Evolutionary conservation across 1,140 invertebrate genomes (phyloP).

Genomic region (Cherax destructor): DNA sequence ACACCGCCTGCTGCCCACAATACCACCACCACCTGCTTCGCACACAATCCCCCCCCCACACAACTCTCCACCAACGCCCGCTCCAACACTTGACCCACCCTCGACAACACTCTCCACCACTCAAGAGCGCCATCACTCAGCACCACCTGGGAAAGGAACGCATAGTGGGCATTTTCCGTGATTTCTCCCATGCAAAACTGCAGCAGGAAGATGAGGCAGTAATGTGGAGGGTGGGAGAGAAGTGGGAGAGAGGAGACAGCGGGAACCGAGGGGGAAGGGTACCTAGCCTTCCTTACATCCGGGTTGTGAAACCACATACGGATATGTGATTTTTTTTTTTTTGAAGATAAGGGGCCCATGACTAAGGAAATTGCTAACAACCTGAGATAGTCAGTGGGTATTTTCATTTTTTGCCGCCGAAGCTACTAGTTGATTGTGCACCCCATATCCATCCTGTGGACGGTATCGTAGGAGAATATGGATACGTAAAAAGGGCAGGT

Average conservation of each 20-base stretch:
- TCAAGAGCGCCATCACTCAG: background rate
- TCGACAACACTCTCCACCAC: background rate
- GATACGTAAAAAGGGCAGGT: too few species aligned
- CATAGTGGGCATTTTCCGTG: too few species aligned
- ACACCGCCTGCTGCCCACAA: background rate
- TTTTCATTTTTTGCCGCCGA: too few species aligned
- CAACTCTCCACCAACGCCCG: background rate
- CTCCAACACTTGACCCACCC: background rate
- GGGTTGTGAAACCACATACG: slow-evolving; percentile 3
- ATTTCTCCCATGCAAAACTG: too few species aligned
- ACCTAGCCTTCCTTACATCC: slow-evolving; percentile 2
- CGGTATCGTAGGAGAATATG: too few species aligned
- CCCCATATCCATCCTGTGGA: too few species aligned
- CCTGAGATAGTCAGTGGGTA: too few species aligned
- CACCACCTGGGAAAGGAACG: too few species aligned
- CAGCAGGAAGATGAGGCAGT: too few species aligned
- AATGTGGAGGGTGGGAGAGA: background rate
- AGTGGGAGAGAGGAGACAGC: background rate
- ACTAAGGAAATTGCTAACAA: background rate
- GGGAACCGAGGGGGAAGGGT: background rate
- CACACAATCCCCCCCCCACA: background rate
- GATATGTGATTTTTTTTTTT: background rate
- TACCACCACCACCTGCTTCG: background rate
- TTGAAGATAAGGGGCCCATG: background rate
- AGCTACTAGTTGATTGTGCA: too few species aligned